Evolutionary conservation across 2,797 vertebrate genomes (phyloP).

Genomic region (Pangasius sanitwongsei): DNA sequence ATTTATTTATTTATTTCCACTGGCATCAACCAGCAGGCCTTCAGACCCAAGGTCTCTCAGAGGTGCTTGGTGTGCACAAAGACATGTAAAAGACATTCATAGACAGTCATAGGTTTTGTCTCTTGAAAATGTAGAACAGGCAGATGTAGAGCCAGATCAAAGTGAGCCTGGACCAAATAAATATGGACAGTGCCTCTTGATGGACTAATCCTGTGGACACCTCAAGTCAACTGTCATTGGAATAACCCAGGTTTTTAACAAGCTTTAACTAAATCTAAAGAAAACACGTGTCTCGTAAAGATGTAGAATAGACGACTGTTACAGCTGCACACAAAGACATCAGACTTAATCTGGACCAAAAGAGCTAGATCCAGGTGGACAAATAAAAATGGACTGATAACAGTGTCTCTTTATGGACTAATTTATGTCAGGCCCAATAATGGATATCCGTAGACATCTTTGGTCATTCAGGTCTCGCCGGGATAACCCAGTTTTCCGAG

Average conservation of each 20-base stretch:
- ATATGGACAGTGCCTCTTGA: neutral
- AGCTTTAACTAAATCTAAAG: neutral
- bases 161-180: neutral
- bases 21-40: neutral
- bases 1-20: neutral
- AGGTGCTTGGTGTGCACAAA: neutral
- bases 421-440: neutral
- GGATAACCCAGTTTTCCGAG: conserved; percentile 18
- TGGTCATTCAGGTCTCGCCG: neutral
- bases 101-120: neutral
- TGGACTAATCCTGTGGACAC: neutral
- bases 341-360: neutral
- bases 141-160: neutral
- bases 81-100: neutral
- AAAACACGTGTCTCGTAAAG: neutral
- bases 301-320: neutral
- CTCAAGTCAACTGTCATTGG: neutral
- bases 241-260: neutral
- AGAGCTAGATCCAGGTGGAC: neutral
- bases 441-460: neutral
- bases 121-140: neutral
- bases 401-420: too few relatives aligned
- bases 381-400: neutral
- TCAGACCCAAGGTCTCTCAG: neutral
- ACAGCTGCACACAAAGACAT: neutral